These are phyloP conservation scores for Conistra vaccinii DNA, from an alignment of 2,888 invertebrate genomes.

Conservation along the genomic window DNA sequence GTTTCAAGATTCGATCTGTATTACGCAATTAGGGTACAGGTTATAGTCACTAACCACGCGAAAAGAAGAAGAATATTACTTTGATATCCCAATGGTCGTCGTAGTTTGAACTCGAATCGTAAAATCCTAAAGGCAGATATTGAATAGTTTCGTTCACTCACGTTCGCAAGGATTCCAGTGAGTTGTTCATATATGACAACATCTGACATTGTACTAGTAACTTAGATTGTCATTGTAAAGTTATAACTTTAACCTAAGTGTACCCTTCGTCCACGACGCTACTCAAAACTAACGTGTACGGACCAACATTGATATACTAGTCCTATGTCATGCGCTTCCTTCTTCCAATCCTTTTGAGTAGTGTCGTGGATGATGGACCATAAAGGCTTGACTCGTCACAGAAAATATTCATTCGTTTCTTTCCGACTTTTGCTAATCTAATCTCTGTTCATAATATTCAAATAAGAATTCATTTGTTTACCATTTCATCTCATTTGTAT, in stretches of 20 bases:
- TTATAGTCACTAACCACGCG: no score
- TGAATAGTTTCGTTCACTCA: neutral
- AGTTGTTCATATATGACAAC: neutral
- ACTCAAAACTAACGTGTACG: no score
- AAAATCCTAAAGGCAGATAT: no score
- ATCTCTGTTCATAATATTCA: neutral
- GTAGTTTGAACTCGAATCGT: neutral
- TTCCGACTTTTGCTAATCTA: neutral
- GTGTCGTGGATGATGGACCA: neutral
- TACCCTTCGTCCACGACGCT: neutral
- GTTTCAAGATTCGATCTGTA: no score
- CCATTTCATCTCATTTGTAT: neutral
- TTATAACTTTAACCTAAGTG: neutral
- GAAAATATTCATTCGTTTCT: neutral
- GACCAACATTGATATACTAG: neutral
- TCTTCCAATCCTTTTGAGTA: neutral
- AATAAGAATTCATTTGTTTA: conserved; percentile 9
- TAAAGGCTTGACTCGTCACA: neutral
- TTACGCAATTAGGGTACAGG: no score
- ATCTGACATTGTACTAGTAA: neutral
- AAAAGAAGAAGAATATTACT: no score
- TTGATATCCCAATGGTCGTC: neutral
- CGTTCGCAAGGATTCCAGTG: neutral
- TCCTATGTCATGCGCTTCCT: no score
- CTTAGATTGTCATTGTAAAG: neutral